Base-by-base conservation (phyloP, 2,797 vertebrate genomes). In the Prunella strophiata region DNA sequence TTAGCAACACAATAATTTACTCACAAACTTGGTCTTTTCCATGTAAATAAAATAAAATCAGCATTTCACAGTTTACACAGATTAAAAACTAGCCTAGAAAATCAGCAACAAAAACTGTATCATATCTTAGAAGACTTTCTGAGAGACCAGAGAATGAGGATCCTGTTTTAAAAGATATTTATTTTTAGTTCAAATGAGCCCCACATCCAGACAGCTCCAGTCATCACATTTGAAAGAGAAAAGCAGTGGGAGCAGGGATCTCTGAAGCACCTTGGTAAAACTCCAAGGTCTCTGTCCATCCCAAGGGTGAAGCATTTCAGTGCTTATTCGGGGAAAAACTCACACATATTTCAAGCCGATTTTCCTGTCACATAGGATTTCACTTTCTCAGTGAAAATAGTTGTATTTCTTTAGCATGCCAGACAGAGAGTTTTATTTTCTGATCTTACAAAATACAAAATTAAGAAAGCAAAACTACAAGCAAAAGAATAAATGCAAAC, bases 241-340 rank as follows among this genome's bases (percentile, higher is more conserved):
- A 89, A 88, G 26, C 38, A 94, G 59, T 32, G 13, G 29, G 32
- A 93, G 67, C 32, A 86, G 61, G 58, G 71, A 88, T 67, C 67
- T 85, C 88, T 76, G 63, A 91, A 79, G 63, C 8, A 73, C 48
- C 45, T 66, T 94, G 76, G 65, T 85, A 89, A 91, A 94, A 77
- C 18, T 92, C 73, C 76, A 80, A 78, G 22, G 80, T 81, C 55
- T 82, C 48, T 73, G 94, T 93, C 51, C 40, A 91, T 38, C 21
- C 34, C 71, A 71, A 76, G 17, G 67, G 34, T 12, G 29, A 91
- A 82, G 81, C 23, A 52, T 82, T 84, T 75, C 59, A 62, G 20
- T 38, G 45, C 42, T 61, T 71, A 75, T 29, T 84, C 43, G 27
- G 38, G 62, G 45, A 76, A 90, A 88, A 85, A 73, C 8, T 63